phyloP scores from a whole-genome alignment of 2,888 invertebrate species.

The Brenthis daphne region DNA sequence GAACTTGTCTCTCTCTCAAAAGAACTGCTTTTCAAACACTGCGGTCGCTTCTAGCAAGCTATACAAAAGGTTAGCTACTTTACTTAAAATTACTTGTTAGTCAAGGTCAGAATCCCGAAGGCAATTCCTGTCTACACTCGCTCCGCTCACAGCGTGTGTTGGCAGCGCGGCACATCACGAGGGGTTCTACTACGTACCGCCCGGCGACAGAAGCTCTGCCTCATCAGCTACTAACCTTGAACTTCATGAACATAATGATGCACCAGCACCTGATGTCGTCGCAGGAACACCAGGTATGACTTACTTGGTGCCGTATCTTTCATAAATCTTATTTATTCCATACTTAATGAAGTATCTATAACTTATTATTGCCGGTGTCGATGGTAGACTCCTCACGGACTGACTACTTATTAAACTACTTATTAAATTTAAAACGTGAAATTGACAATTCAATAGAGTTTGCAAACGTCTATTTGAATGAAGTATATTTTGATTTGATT shows the following conservation, averaged over 20 bases:
- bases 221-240: slow-evolving; percentile 84
- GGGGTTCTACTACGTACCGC: slow-evolving; percentile 79
- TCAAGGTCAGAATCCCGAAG: slow-evolving; percentile 85
- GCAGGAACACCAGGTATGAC: slow-evolving; percentile 85
- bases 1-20: too few relatives aligned
- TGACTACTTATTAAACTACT: too few relatives aligned
- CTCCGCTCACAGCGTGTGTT: slow-evolving; percentile 90
- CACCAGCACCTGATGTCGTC: slow-evolving; percentile 89
- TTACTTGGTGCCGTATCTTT: not conserved
- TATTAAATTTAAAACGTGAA: too few relatives aligned
- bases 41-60: not conserved
- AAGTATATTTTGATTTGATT: too few relatives aligned
- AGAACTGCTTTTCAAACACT: too few relatives aligned
- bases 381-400: too few relatives aligned
- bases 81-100: slow-evolving; percentile 45
- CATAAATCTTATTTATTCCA: too few relatives aligned
- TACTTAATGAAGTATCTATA: too few relatives aligned
- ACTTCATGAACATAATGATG: slow-evolving; percentile 78
- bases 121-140: slow-evolving; percentile 90
- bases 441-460: too few relatives aligned
- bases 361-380: too few relatives aligned
- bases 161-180: slow-evolving; percentile 78
- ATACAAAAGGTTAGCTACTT: not conserved
- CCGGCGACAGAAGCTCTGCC: slow-evolving; percentile 83
- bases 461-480: too few relatives aligned